Evolutionary conservation across 2,113 vertebrate genomes (phyloP).

Genomic region (Cephalopterus ornatus): DNA sequence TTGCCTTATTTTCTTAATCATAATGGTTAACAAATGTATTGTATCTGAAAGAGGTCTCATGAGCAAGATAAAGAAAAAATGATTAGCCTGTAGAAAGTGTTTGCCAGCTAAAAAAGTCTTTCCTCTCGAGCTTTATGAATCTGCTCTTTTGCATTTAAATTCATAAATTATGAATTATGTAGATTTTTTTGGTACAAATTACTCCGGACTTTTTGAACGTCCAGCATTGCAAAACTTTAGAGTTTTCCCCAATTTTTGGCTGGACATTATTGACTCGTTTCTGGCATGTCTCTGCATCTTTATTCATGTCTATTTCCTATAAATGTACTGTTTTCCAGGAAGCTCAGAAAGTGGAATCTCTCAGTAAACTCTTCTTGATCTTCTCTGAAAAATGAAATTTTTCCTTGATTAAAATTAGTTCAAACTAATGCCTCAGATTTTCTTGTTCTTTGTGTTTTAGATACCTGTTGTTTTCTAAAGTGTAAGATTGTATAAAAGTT

Average conservation of each 20-base stretch:
- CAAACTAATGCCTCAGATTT: neutral
- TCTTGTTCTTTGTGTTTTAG: neutral
- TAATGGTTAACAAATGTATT: constrained; percentile 63
- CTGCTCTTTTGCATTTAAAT: constrained; percentile 36
- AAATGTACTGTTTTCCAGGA: neutral
- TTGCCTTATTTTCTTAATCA: constrained; percentile 4
- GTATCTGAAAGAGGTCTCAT: constrained; percentile 51
- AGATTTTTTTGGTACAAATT: neutral
- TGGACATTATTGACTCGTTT: neutral
- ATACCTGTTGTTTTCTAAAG: neutral
- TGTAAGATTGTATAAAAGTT: neutral
- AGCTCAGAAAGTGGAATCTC: neutral
- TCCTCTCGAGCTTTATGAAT: constrained; percentile 49
- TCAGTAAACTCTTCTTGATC: neutral
- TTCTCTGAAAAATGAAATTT: neutral
- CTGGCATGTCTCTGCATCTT: neutral
- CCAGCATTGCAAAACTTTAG: constrained; percentile 25
- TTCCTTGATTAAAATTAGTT: neutral
- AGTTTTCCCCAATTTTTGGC: neutral
- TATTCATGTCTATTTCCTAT: neutral
- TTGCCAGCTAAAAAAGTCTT: constrained; percentile 60
- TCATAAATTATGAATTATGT: constrained; percentile 2
- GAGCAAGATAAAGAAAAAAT: constrained; percentile 66
- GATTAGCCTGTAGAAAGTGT: constrained; percentile 36
- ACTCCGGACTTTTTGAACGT: constrained; percentile 21